phyloP scores from a whole-genome alignment of 2,113 vertebrate species.

The Rhinolophus sinicus region DNA sequence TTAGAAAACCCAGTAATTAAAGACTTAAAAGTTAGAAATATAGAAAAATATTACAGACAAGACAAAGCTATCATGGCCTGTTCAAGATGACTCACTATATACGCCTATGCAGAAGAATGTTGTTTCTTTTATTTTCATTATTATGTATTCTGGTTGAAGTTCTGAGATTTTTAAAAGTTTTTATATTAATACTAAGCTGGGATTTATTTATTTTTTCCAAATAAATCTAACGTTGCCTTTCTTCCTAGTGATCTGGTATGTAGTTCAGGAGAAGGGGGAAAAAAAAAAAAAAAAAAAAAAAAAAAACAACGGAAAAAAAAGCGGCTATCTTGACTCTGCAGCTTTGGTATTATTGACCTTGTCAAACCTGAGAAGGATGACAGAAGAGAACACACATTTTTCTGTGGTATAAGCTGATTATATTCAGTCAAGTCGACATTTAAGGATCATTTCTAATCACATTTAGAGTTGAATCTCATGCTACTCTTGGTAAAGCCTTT shows the following conservation, averaged over 20 bases:
- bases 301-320: background rate
- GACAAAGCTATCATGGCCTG: background rate
- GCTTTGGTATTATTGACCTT: slow-evolving; percentile 69
- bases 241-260: background rate
- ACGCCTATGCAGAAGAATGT: background rate
- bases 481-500: slow-evolving; percentile 65
- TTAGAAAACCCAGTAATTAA: background rate
- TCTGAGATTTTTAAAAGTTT: background rate
- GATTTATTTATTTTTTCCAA: background rate
- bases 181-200: background rate
- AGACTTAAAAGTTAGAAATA: background rate
- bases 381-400: slow-evolving; percentile 70
- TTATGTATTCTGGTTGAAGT: background rate
- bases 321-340: slow-evolving; percentile 64
- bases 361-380: slow-evolving; percentile 61
- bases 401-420: slow-evolving; percentile 79
- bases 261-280: background rate
- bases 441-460: slow-evolving; percentile 81
- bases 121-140: background rate
- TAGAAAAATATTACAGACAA: background rate
- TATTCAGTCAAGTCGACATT: slow-evolving; percentile 73
- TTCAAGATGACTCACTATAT: background rate
- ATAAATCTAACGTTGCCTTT: background rate
- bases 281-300: background rate
- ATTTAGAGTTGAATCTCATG: slow-evolving; percentile 69